Conservation (phyloP, 64 coral and sea anemone species). For the Stichodactyla mertensii region DNA sequence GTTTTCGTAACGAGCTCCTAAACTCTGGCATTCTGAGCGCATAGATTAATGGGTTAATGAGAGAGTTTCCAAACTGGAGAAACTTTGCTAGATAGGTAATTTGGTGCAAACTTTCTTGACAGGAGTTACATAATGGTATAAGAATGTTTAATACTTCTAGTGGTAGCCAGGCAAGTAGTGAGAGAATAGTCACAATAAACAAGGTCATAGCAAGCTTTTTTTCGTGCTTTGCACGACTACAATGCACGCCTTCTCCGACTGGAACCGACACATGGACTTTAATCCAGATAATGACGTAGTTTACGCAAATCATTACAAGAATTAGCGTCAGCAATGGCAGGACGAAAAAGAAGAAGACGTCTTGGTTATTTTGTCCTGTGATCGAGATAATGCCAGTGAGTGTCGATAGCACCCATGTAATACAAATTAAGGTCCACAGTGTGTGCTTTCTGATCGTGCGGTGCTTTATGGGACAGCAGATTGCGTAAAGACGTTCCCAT, state of each 20-base stretch:
- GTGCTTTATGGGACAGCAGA: constrained; percentile 20
- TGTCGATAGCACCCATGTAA: background rate
- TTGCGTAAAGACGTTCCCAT: constrained; percentile 14
- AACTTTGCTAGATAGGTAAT: background rate
- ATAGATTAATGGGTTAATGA: constrained; percentile 26
- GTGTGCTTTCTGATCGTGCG: background rate
- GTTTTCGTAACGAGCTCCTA: constrained; percentile 6
- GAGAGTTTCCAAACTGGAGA: constrained; percentile 33
- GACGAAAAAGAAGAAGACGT: background rate
- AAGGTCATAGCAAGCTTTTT: constrained; percentile 23
- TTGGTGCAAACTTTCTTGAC: background rate
- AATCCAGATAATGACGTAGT: background rate
- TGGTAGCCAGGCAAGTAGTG: constrained; percentile 5
- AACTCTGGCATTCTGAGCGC: constrained; percentile 30
- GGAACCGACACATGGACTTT: background rate
- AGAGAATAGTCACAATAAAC: constrained; percentile 26
- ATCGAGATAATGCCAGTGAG: background rate
- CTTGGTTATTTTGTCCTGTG: background rate
- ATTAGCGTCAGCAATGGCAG: background rate
- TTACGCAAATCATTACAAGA: background rate
- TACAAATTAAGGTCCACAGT: background rate
- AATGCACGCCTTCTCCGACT: background rate
- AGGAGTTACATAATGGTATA: background rate
- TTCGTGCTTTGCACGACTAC: background rate
- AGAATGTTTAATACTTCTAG: constrained; percentile 13